Evolutionary conservation across 2,888 invertebrate genomes (phyloP).

Genomic region (Capitulum mitella): DNA sequence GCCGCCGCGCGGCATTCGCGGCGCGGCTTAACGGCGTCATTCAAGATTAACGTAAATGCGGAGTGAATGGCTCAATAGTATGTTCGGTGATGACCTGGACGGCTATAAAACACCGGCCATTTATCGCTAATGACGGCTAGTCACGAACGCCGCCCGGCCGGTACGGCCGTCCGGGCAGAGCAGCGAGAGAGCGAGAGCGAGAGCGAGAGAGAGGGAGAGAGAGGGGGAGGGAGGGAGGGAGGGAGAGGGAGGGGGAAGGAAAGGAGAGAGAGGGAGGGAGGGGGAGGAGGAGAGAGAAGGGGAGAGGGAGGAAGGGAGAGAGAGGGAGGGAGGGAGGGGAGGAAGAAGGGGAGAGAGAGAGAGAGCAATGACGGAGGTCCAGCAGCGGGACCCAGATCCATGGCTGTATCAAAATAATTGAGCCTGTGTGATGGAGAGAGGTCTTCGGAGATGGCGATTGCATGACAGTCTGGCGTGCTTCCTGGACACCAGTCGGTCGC

Average conservation of each 20-base stretch:
- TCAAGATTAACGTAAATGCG: slow-evolving; percentile 20
- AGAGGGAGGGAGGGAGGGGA: slow-evolving; percentile 5
- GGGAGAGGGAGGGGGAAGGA: background rate
- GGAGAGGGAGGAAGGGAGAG: background rate
- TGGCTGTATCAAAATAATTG: no score
- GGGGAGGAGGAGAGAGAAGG: background rate
- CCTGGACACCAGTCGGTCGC: no score
- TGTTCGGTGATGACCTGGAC: background rate
- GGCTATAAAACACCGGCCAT: slow-evolving; percentile 3
- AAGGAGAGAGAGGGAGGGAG: background rate
- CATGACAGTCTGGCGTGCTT: no score
- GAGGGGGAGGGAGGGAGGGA: background rate
- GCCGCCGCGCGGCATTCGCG: background rate
- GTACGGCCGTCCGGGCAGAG: background rate
- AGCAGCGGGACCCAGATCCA: no score
- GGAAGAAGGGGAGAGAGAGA: background rate
- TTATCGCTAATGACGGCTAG: background rate
- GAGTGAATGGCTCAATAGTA: background rate
- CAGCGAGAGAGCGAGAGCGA: slow-evolving; percentile 23
- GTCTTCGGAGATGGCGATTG: no score
- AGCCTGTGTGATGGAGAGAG: no score
- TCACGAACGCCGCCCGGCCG: background rate
- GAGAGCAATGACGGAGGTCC: no score
- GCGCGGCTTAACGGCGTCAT: background rate
- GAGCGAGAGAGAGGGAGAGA: slow-evolving; percentile 25